Percentiles rank a stretch among this genome's conserved stretches.
phyloP scores from a whole-genome alignment of 2,888 invertebrate species.

The Thyatira batis region DNA sequence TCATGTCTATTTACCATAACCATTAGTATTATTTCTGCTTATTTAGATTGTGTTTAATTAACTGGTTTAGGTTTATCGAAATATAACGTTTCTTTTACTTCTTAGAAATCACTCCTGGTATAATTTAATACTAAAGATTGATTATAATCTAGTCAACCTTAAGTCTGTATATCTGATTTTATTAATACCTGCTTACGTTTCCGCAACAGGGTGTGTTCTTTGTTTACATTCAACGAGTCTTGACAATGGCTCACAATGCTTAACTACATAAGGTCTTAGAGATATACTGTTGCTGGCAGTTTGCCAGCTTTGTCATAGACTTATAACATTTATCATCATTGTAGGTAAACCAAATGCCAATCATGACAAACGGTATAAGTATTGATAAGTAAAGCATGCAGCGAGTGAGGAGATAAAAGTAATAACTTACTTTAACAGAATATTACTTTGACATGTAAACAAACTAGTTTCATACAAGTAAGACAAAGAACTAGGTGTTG shows the following conservation, averaged over 20 bases:
- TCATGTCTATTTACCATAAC: slow-evolving; percentile 20
- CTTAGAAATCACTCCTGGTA: too few relatives aligned
- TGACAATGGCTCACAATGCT: not conserved
- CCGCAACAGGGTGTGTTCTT: slow-evolving; percentile 1
- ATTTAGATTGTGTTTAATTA: slow-evolving; percentile 1
- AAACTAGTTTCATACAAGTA: not conserved
- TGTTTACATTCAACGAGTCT: not conserved
- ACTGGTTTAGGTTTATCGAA: too few relatives aligned
- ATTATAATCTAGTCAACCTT: slow-evolving; percentile 24
- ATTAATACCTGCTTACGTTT: not conserved
- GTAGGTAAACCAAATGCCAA: not conserved
- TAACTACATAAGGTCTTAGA: not conserved
- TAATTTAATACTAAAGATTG: too few relatives aligned
- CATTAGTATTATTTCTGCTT: slow-evolving; percentile 3
- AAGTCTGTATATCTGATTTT: slow-evolving; percentile 9
- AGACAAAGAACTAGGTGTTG: not conserved
- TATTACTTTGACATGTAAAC: too few relatives aligned
- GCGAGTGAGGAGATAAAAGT: too few relatives aligned
- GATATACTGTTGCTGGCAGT: slow-evolving; percentile 9
- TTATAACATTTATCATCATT: not conserved
- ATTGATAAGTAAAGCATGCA: too few relatives aligned
- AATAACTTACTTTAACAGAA: too few relatives aligned
- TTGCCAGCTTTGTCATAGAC: slow-evolving; percentile 22
- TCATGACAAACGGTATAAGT: too few relatives aligned
- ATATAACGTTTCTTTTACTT: too few relatives aligned